These are phyloP conservation scores for Meles meles DNA, from an alignment of 2,113 vertebrate genomes.

Conservation along the genomic window DNA sequence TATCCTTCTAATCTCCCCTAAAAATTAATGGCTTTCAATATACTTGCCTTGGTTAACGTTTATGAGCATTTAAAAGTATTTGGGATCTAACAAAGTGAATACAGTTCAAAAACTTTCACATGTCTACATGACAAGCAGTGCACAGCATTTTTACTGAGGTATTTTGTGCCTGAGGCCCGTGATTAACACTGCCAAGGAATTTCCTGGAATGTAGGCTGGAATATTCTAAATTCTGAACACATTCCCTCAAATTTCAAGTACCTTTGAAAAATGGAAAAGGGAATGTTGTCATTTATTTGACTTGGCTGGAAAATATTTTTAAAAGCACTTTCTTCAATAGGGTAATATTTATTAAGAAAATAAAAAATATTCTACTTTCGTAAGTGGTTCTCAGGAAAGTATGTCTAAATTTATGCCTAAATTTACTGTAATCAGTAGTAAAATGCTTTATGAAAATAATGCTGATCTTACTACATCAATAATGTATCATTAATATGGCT, in stretches of 20 bases:
- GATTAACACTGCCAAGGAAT: constrained; percentile 7
- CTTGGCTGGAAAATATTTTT: not conserved
- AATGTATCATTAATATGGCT: not conserved
- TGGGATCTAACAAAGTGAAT: not conserved
- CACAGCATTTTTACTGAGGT: not conserved
- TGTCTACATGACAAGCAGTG: not conserved
- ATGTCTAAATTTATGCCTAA: not conserved
- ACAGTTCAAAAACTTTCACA: not conserved
- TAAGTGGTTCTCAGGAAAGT: not conserved
- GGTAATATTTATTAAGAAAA: constrained; percentile 37
- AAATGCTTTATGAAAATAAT: not conserved
- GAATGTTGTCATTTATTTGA: not conserved
- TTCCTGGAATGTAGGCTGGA: constrained; percentile 20
- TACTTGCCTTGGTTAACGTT: not conserved
- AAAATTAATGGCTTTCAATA: not conserved
- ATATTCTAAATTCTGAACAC: constrained; percentile 41
- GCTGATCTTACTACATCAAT: not conserved
- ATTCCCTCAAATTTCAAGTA: not conserved
- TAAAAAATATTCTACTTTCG: not conserved
- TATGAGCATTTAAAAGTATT: not conserved
- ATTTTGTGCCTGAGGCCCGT: not conserved
- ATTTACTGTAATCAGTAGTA: not conserved
- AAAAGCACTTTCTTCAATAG: not conserved
- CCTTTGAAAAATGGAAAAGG: constrained; percentile 15
- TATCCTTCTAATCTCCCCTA: not conserved